phyloP scores from a whole-genome alignment of 2,113 vertebrate genomes.

The Amphiprion ocellaris region DNA sequence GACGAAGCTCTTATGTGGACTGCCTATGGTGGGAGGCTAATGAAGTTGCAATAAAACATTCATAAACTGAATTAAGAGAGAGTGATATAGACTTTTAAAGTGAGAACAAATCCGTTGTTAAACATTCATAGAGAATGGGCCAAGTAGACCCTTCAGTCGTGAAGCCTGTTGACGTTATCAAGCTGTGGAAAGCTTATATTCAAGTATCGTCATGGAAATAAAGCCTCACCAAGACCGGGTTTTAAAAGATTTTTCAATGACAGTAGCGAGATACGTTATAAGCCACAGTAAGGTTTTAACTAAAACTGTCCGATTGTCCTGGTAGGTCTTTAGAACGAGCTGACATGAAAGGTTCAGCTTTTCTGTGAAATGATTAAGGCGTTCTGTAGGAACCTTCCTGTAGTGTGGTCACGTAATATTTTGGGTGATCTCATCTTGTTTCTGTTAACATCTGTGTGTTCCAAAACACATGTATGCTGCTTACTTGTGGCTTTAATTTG shows the following conservation, averaged over 20 bases:
- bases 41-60: slow-evolving; percentile 14
- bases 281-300: slow-evolving; percentile 23
- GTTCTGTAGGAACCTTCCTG: slow-evolving; percentile 22
- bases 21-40: not conserved
- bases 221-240: slow-evolving; percentile 28
- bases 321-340: not conserved
- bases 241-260: slow-evolving; percentile 17
- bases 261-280: slow-evolving; percentile 28
- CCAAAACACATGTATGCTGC: slow-evolving; percentile 11
- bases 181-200: slow-evolving; percentile 52
- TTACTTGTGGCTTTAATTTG: slow-evolving; percentile 25
- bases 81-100: slow-evolving; percentile 4
- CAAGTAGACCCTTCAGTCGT: slow-evolving; percentile 1
- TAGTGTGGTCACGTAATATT: slow-evolving; percentile 34
- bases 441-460: not conserved
- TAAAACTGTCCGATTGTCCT: slow-evolving; percentile 29
- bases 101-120: slow-evolving; percentile 10
- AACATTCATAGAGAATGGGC: slow-evolving; percentile 33
- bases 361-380: not conserved
- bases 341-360: not conserved
- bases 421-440: not conserved
- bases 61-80: not conserved
- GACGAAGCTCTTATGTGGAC: not conserved
- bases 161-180: slow-evolving; percentile 30
- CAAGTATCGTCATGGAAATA: slow-evolving; percentile 59